These are phyloP conservation scores for Solen grandis DNA, from an alignment of 1,140 invertebrate species.

Conservation along the genomic window DNA sequence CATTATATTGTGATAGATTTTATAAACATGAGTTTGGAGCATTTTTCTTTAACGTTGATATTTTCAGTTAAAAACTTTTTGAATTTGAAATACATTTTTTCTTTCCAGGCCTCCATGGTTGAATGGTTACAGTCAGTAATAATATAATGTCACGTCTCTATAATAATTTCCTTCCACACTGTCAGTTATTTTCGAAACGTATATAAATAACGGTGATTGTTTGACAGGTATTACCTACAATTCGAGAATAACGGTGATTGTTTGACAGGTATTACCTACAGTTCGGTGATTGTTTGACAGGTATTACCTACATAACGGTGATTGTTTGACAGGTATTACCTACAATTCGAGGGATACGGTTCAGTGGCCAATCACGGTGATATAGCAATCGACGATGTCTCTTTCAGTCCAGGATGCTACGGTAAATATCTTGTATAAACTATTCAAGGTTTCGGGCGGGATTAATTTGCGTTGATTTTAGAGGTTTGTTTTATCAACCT, in stretches of 20 bases:
- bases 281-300: neutral
- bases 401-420: conserved; percentile 50
- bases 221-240: neutral
- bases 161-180: neutral
- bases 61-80: too few relatives aligned
- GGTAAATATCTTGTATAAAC: conserved; percentile 13
- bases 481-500: too few relatives aligned
- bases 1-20: too few relatives aligned
- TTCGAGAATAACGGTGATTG: neutral
- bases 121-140: too few relatives aligned
- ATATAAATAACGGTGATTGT: neutral
- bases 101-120: too few relatives aligned
- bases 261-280: neutral
- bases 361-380: conserved; percentile 16
- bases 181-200: neutral
- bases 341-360: conserved; percentile 16
- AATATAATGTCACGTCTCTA: neutral
- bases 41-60: too few relatives aligned
- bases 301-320: neutral
- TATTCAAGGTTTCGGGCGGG: too few relatives aligned
- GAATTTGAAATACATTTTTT: too few relatives aligned
- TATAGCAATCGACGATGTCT: conserved; percentile 47
- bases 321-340: conserved; percentile 6
- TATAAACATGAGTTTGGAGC: too few relatives aligned
- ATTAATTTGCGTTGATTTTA: too few relatives aligned